Percentiles rank a stretch among this genome's conserved stretches.
phyloP scores from a whole-genome alignment of 1,140 invertebrate genomes.

The Leptonema lineaticorne region DNA sequence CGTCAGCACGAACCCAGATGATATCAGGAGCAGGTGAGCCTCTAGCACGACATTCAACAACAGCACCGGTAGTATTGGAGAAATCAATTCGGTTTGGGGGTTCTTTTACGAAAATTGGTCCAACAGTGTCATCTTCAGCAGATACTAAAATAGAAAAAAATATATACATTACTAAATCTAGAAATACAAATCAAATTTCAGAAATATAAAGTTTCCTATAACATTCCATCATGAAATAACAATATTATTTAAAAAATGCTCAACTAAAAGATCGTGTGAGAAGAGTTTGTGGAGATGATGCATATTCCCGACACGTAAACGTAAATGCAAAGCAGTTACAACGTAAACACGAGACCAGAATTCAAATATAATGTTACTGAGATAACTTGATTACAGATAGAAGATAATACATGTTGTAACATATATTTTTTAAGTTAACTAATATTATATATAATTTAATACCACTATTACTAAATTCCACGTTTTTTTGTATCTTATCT shows the following conservation, averaged over 20 bases:
- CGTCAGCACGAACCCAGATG: conserved; percentile 88
- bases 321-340: background rate
- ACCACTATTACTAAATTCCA: too few species aligned
- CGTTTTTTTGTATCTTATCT: too few species aligned
- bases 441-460: too few species aligned
- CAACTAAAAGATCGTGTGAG: background rate
- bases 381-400: too few species aligned
- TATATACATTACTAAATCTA: background rate
- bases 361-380: background rate
- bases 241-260: too few species aligned
- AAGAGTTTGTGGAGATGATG: background rate
- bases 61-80: conserved; percentile 90
- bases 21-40: conserved; percentile 89
- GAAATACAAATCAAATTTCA: background rate
- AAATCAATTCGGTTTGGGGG: conserved; percentile 90
- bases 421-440: too few species aligned
- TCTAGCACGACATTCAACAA: conserved; percentile 88
- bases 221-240: too few species aligned
- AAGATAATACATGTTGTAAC: too few species aligned
- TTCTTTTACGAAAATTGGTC: conserved; percentile 89
- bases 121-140: conserved; percentile 72
- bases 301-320: background rate
- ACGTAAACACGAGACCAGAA: background rate
- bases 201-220: background rate
- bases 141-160: conserved; percentile 42